Evolutionary conservation across 2,888 invertebrate species (phyloP), one percentile per base, ranked within the genome.

Genomic region (Agapostemon virescens): DNA sequence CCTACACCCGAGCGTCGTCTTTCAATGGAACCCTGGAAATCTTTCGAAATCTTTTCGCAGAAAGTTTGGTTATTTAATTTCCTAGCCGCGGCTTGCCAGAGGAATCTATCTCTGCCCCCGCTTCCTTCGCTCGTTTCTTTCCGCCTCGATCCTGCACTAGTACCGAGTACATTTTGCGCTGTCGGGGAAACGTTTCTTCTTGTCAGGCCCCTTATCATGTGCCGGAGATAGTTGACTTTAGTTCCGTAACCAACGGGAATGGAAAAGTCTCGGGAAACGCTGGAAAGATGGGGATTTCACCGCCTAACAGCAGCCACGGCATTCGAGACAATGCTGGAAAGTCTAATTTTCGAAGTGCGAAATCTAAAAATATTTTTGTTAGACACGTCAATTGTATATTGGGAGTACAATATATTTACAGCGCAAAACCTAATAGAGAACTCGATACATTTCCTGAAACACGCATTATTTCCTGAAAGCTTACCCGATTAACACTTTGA

Each of bases 11-110:
- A 7, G 70, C 40, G 40, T 79, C 70, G 74, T 71, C 81, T 78
- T 76, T 79, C 81, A 74, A 83, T 85, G 84, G 81, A 83, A 79
- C 84, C 83, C 77, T 77, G 38, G 82, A 84, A 85, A 87, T 86
- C 86, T 85, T 85, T 81, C 73, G n/a, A n/a, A n/a, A n/a, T n/a
- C n/a, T n/a, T n/a, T n/a, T 40, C 78, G 79, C 23, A 84, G 83
- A 90, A 91, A 90, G 88, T 91, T 91, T 88, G 89, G 88, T 91
- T 91, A 91, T 91, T 91, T 91, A 91, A 91, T 91, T 91, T 91
- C 84, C 85, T 84, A 78, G 74, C 87, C 74, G 84, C 82, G 83
- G 82, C 83, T 76, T 81, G 83, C 79, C 69, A 68, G 70, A n/a
- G 45, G 9, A 52, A 42, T 58, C 52, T 64, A 58, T 77, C 69